A percentile compares a stretch with the other conserved stretches of the same genome.
These are phyloP conservation scores for Psephotus haematonotus DNA, from an alignment of 2,113 vertebrate species.

Conservation along the genomic window DNA sequence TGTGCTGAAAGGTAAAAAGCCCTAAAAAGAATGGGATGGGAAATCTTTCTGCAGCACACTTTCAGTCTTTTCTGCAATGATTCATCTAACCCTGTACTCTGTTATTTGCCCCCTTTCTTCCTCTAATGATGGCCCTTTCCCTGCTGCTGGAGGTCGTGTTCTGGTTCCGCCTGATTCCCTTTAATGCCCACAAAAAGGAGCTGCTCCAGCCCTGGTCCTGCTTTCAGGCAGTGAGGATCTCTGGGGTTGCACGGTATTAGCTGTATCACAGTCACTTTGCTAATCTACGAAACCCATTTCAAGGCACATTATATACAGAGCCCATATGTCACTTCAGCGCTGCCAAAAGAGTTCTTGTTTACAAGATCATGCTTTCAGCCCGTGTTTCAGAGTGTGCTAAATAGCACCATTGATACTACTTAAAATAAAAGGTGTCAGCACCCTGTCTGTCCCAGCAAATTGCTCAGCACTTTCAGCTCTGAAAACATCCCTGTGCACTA, in stretches of 20 bases:
- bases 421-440: constrained; percentile 35
- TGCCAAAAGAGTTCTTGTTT: constrained; percentile 34
- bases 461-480: neutral
- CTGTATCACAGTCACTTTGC: neutral
- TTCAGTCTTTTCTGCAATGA: neutral
- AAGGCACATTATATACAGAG: neutral
- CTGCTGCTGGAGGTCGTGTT: fast-evolving
- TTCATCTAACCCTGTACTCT: neutral
- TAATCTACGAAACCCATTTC: neutral
- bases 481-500: neutral
- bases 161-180: neutral
- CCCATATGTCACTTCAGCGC: constrained; percentile 10
- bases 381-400: neutral
- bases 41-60: neutral
- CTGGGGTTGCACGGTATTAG: neutral
- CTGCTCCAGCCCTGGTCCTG: neutral
- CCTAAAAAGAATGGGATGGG: neutral
- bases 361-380: neutral
- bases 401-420: neutral
- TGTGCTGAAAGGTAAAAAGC: neutral
- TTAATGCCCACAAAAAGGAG: neutral
- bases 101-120: neutral
- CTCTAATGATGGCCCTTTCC: neutral
- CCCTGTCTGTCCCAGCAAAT: neutral
- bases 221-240: neutral